Conservation (phyloP, 1,140 invertebrate genomes). For the Drosophila athabasca region DNA sequence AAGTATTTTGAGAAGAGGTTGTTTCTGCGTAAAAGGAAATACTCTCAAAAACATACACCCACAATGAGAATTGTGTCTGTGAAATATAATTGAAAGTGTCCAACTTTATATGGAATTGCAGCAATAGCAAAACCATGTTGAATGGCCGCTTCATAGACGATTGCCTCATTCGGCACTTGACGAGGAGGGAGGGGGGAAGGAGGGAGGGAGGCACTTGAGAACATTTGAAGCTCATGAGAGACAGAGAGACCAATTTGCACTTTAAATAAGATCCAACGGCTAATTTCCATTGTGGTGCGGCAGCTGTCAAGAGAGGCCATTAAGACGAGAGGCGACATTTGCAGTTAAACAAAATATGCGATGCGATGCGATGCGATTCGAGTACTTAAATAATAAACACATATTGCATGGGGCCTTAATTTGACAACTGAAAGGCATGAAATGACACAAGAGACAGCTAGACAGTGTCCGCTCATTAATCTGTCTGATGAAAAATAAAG, state of each 20-base stretch:
- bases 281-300: slow-evolving; percentile 46
- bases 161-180: slow-evolving; percentile 44
- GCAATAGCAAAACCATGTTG: background rate
- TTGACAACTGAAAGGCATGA: slow-evolving; percentile 77
- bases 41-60: background rate
- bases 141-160: slow-evolving; percentile 17
- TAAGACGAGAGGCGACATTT: slow-evolving; percentile 43
- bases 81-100: slow-evolving; percentile 7
- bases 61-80: background rate
- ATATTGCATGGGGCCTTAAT: slow-evolving; percentile 62
- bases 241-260: slow-evolving; percentile 23
- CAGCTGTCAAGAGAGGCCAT: slow-evolving; percentile 27
- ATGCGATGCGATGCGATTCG: background rate
- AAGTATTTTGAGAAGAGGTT: background rate
- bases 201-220: slow-evolving; percentile 12
- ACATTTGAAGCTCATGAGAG: slow-evolving; percentile 39
- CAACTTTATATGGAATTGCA: slow-evolving; percentile 3
- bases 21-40: background rate
- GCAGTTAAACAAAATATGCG: slow-evolving; percentile 37
- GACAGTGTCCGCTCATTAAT: slow-evolving; percentile 64
- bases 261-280: slow-evolving; percentile 3
- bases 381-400: slow-evolving; percentile 32
- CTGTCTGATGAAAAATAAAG: slow-evolving; percentile 66
- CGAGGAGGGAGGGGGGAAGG: background rate
- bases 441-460: slow-evolving; percentile 57